Evolutionary conservation across 2,113 vertebrate species (phyloP).

Genomic region (Tenebrosternarchus preto): DNA sequence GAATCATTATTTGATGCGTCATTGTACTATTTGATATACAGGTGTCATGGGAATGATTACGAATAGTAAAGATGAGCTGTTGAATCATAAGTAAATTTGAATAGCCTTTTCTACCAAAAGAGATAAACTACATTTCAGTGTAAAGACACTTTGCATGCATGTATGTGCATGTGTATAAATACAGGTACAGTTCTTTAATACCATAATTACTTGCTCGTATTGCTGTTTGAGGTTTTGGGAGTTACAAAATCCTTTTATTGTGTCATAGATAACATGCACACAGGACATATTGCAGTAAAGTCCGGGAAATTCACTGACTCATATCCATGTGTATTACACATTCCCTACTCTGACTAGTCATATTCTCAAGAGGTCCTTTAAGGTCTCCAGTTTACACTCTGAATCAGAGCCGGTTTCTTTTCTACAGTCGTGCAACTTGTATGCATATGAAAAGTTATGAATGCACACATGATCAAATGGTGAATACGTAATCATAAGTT

Average conservation of each 20-base stretch:
- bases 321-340: background rate
- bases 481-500: background rate
- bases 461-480: background rate
- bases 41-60: background rate
- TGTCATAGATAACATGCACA: constrained; percentile 9
- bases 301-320: constrained; percentile 40
- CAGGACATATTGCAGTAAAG: background rate
- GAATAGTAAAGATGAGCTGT: background rate
- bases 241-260: constrained; percentile 40
- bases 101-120: background rate
- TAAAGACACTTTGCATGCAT: background rate
- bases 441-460: background rate
- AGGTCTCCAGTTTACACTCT: constrained; percentile 19
- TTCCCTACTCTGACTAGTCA: background rate
- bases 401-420: constrained; percentile 23
- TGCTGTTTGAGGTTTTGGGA: background rate
- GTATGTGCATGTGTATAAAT: background rate
- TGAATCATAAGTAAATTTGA: background rate
- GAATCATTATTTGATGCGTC: too few relatives aligned
- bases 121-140: background rate
- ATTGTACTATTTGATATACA: too few relatives aligned
- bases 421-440: background rate
- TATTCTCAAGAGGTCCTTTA: constrained; percentile 20
- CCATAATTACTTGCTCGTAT: background rate
- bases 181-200: background rate